These are phyloP conservation scores for Trichopria drosophilae DNA, from an alignment of 2,888 invertebrate genomes.

Conservation along the genomic window DNA sequence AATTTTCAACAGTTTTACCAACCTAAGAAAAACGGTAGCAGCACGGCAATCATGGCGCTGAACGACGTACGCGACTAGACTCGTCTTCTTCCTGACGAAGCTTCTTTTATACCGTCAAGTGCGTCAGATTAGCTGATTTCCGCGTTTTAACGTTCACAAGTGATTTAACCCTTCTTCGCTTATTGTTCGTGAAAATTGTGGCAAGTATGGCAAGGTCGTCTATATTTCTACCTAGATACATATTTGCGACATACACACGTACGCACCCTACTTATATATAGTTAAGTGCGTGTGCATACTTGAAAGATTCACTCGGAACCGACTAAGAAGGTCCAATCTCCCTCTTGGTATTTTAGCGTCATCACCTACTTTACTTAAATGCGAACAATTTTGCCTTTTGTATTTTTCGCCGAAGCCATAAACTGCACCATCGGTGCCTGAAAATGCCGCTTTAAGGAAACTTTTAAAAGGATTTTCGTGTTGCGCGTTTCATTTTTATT, in stretches of 20 bases:
- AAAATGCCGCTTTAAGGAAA: too few relatives aligned
- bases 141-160: slow-evolving; percentile 10
- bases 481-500: too few relatives aligned
- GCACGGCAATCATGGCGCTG: slow-evolving; percentile 29
- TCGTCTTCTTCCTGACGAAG: too few relatives aligned
- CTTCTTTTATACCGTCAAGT: slow-evolving; percentile 1
- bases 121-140: slow-evolving; percentile 6
- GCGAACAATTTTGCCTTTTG: slow-evolving; percentile 33
- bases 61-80: too few relatives aligned
- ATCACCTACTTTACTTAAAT: slow-evolving; percentile 28
- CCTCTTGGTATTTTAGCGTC: slow-evolving; percentile 25
- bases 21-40: slow-evolving; percentile 33
- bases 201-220: slow-evolving; percentile 20
- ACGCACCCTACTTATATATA: too few relatives aligned
- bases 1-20: slow-evolving; percentile 8
- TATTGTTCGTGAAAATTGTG: slow-evolving; percentile 1
- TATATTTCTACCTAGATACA: slow-evolving; percentile 29
- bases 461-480: too few relatives aligned
- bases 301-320: too few relatives aligned
- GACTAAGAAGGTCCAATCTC: slow-evolving; percentile 26
- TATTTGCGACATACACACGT: too few relatives aligned
- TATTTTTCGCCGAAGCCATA: too few relatives aligned
- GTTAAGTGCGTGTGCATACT: too few relatives aligned
- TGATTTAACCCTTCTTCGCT: slow-evolving; percentile 26
- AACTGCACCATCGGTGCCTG: too few relatives aligned